These are phyloP conservation scores for Aurelia sp. DNA, from an alignment of 30 jellyfish, hydroid and myxozoan species.

Conservation along the genomic window DNA sequence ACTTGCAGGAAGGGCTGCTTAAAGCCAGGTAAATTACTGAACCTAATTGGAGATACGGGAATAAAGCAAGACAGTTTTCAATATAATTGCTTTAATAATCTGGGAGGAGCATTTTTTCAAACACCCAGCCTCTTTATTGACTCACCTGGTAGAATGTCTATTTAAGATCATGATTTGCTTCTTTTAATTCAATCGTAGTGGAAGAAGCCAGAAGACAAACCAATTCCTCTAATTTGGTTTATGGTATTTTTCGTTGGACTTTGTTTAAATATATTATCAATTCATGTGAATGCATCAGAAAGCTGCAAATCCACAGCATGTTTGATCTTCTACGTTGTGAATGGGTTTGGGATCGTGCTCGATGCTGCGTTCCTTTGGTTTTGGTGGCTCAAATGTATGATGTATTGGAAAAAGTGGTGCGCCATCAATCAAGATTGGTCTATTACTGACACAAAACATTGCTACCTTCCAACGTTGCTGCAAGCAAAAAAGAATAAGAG, in stretches of 20 bases:
- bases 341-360: slow-evolving; percentile 93
- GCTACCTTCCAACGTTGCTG: slow-evolving; percentile 13
- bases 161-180: background rate
- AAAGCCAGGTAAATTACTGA: too few species aligned
- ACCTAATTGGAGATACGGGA: too few species aligned
- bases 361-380: slow-evolving; percentile 97
- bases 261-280: slow-evolving; percentile 80
- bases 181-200: slow-evolving; percentile 57
- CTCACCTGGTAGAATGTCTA: too few species aligned
- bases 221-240: slow-evolving; percentile 95
- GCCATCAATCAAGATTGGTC: slow-evolving; percentile 96
- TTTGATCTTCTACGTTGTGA: slow-evolving; percentile 91
- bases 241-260: slow-evolving; percentile 91
- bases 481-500: slow-evolving; percentile 18
- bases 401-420: slow-evolving; percentile 95
- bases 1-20: too few species aligned
- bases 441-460: slow-evolving; percentile 47
- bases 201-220: slow-evolving; percentile 93
- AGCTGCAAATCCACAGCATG: slow-evolving; percentile 97
- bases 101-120: too few species aligned
- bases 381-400: slow-evolving; percentile 87
- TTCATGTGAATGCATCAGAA: slow-evolving; percentile 94
- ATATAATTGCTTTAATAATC: too few species aligned
- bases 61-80: too few species aligned
- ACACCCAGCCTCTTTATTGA: too few species aligned